Evolutionary conservation across 2,797 vertebrate species (phyloP).

Genomic region (Pogonophryne albipinna): DNA sequence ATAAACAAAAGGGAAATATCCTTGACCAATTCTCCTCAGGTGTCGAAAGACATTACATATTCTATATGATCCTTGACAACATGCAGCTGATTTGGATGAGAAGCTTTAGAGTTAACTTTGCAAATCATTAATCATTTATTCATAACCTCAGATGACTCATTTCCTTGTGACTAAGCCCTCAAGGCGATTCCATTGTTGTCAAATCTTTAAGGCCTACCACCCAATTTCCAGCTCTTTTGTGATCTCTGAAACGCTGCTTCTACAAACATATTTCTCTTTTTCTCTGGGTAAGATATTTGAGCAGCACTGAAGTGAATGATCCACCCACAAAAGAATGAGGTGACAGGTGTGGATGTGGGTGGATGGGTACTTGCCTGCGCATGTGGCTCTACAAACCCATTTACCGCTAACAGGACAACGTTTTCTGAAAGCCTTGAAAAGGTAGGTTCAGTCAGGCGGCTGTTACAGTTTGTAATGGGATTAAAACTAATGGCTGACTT

Average conservation of each 20-base stretch:
- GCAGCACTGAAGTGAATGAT: not conserved
- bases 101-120: not conserved
- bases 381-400: constrained; percentile 33
- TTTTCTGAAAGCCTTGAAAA: constrained; percentile 19
- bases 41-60: not conserved
- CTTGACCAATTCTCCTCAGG: constrained; percentile 16
- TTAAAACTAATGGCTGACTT: constrained; percentile 41
- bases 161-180: not conserved
- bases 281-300: constrained; percentile 21
- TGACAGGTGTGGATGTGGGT: constrained; percentile 50
- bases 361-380: constrained; percentile 28
- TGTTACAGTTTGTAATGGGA: constrained; percentile 43
- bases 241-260: not conserved
- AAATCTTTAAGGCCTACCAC: not conserved
- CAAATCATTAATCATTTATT: constrained; percentile 19
- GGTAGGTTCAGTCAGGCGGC: constrained; percentile 22
- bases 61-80: not conserved
- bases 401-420: constrained; percentile 1
- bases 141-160: not conserved
- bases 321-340: constrained; percentile 20
- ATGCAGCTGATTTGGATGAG: not conserved
- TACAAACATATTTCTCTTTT: not conserved
- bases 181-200: not conserved
- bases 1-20: constrained; percentile 28
- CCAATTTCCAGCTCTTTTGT: constrained; percentile 20